These are phyloP conservation scores for Oxyruncus cristatus DNA, from an alignment of 2,113 vertebrate species.

Conservation along the genomic window DNA sequence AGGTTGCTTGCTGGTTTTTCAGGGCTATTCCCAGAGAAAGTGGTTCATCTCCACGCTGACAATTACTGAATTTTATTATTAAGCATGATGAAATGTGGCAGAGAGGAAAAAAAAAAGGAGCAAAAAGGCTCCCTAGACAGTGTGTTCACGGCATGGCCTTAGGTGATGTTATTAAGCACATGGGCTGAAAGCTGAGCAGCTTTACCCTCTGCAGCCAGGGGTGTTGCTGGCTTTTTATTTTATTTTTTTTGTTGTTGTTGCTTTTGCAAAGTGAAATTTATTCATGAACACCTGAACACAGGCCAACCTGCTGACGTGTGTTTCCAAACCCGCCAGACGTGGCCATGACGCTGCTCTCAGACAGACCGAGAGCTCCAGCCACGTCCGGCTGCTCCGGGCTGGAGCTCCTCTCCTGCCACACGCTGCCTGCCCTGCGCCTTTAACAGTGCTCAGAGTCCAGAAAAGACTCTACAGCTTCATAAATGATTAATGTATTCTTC, in stretches of 20 bases:
- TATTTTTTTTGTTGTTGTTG: background rate
- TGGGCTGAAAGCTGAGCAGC: conserved; percentile 2
- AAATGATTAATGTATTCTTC: conserved; percentile 17
- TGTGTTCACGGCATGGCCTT: background rate
- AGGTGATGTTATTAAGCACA: conserved; percentile 14
- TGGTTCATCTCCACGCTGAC: background rate
- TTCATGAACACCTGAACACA: background rate
- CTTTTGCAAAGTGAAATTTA: conserved; percentile 36
- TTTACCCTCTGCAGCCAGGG: background rate
- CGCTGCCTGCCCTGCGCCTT: background rate
- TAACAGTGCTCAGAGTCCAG: conserved; percentile 26
- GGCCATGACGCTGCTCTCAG: background rate
- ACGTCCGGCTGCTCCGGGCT: rapidly evolving
- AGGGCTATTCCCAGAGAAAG: background rate
- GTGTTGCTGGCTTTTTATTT: background rate
- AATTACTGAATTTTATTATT: conserved; percentile 53
- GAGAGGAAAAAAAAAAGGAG: background rate
- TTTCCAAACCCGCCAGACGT: background rate
- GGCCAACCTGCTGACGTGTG: background rate
- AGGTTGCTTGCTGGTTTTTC: background rate
- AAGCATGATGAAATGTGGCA: conserved; percentile 19
- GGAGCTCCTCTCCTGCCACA: background rate
- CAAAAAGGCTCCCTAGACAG: background rate
- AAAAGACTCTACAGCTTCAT: background rate
- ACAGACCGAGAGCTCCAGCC: background rate